Evolutionary conservation across 2,797 vertebrate species (phyloP).

Genomic region (Aplochiton taeniatus): DNA sequence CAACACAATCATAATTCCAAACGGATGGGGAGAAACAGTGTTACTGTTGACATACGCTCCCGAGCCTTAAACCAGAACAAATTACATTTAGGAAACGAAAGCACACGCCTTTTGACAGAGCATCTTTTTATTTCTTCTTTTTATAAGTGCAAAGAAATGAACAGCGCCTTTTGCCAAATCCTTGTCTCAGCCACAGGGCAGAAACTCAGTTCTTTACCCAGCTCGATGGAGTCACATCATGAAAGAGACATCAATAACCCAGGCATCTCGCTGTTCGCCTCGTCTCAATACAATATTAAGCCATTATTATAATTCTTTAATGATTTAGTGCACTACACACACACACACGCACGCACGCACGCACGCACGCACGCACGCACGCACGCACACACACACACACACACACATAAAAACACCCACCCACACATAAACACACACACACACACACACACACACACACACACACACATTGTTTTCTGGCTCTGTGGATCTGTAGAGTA

Average conservation of each 20-base stretch:
- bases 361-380: no score
- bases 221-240: conserved; percentile 69
- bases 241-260: conserved; percentile 78
- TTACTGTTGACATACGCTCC: conserved; percentile 63
- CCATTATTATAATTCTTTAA: conserved; percentile 75
- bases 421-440: no score
- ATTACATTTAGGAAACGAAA: conserved; percentile 65
- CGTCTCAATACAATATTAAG: conserved; percentile 44
- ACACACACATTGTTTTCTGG: conserved; percentile 48
- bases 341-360: neutral
- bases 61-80: conserved; percentile 42
- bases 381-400: no score
- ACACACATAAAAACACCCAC: conserved; percentile 45
- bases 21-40: conserved; percentile 38
- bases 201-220: conserved; percentile 72
- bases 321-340: conserved; percentile 63
- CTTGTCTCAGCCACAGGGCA: conserved; percentile 63
- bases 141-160: conserved; percentile 69
- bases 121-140: conserved; percentile 15
- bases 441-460: no score
- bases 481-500: conserved; percentile 63
- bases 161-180: conserved; percentile 52
- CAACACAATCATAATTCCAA: conserved; percentile 39
- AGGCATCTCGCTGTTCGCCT: conserved; percentile 61
- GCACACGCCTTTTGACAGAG: conserved; percentile 54